Conservation (phyloP, 1,140 invertebrate genomes). For the Ceratina australensis region DNA sequence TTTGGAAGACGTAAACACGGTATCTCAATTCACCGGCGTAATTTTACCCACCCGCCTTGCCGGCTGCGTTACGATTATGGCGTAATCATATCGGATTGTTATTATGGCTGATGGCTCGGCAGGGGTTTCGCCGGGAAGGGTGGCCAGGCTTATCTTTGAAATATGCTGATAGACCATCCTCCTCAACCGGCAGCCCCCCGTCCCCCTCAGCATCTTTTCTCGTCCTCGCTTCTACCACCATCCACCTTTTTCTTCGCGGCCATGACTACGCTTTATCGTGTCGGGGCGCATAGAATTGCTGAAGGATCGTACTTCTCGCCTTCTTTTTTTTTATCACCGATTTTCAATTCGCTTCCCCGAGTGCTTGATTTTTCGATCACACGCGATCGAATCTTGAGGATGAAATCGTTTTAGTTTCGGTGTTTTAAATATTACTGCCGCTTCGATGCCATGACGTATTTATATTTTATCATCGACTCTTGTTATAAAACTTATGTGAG, state of each 20-base stretch:
- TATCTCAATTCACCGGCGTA: conserved; percentile 79
- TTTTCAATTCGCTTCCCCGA: conserved; percentile 59
- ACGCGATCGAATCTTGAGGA: not conserved
- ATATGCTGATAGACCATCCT: conserved; percentile 77
- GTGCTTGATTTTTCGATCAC: conserved; percentile 46
- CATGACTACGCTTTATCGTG: conserved; percentile 58
- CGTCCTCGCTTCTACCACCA: conserved; percentile 4
- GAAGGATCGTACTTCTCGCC: conserved; percentile 41
- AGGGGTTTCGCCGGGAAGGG: conserved; percentile 64
- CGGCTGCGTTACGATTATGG: conserved; percentile 78
- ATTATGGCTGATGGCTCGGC: conserved; percentile 78
- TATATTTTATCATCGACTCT: too few species aligned
- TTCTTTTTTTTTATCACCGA: conserved; percentile 54
- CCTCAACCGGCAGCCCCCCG: conserved; percentile 17
- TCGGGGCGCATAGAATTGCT: conserved; percentile 57
- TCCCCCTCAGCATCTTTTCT: not conserved
- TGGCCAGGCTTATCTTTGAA: conserved; percentile 78
- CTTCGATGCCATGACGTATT: too few species aligned
- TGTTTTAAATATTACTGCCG: not conserved
- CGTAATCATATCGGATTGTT: conserved; percentile 80
- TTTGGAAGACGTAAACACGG: conserved; percentile 79
- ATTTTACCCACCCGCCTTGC: conserved; percentile 68
- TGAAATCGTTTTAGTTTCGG: conserved; percentile 3
- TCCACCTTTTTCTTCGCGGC: conserved; percentile 34
- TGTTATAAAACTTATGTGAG: too few species aligned